Evolutionary conservation across 2,797 vertebrate species (phyloP).

Genomic region (Smutsia gigantea): DNA sequence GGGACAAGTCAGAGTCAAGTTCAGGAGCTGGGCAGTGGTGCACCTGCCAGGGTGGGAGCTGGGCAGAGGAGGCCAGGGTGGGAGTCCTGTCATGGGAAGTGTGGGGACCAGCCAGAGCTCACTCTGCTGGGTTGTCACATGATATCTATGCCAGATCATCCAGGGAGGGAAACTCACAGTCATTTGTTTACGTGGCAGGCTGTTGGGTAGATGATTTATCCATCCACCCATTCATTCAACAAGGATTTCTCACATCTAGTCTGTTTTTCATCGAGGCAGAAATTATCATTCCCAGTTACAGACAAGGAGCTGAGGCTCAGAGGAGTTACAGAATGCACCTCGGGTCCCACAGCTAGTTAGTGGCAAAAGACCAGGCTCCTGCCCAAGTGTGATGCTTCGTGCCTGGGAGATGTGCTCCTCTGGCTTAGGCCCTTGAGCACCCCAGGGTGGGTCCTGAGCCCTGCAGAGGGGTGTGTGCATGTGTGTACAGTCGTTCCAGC

Average conservation of each 20-base stretch:
- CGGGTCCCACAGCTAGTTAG: not conserved
- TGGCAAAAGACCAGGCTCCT: not conserved
- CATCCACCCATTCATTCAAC: not conserved
- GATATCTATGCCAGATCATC: not conserved
- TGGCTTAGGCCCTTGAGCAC: not conserved
- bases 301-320: not conserved
- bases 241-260: not conserved
- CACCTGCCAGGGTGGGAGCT: not conserved
- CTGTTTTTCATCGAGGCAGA: not conserved
- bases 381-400: too few species aligned
- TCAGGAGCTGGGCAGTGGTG: not conserved
- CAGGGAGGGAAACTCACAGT: not conserved
- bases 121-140: rapidly evolving
- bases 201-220: not conserved
- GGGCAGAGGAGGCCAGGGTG: not conserved
- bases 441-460: not conserved
- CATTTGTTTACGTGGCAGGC: too few species aligned
- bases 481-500: not conserved
- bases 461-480: not conserved
- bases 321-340: not conserved
- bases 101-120: not conserved
- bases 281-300: not conserved
- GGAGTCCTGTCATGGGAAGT: not conserved
- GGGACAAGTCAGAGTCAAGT: not conserved
- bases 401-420: too few species aligned